A percentile compares a stretch with the other conserved stretches of the same genome.
phyloP scores from a whole-genome alignment of 2,888 invertebrate genomes.

The Mylabris sibirica region DNA sequence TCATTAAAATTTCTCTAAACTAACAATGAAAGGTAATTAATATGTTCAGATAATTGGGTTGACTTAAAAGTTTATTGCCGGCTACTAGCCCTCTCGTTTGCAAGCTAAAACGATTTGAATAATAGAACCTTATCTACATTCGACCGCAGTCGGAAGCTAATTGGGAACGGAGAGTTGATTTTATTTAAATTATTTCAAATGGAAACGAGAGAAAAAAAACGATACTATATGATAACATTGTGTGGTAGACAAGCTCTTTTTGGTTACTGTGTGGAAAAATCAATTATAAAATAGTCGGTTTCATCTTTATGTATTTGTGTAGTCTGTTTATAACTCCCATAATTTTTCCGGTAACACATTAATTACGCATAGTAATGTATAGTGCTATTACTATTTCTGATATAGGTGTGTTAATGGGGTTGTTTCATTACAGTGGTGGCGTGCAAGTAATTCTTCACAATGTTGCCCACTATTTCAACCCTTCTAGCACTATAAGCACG shows the following conservation, averaged over 20 bases:
- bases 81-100: neutral
- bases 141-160: slow-evolving; percentile 10
- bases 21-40: slow-evolving; percentile 28
- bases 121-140: slow-evolving; percentile 9
- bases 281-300: neutral
- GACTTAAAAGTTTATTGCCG: slow-evolving; percentile 21
- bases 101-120: slow-evolving; percentile 4
- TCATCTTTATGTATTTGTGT: neutral
- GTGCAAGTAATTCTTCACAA: slow-evolving; percentile 30
- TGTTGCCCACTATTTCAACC: slow-evolving; percentile 13
- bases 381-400: slow-evolving; percentile 17
- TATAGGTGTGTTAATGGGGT: slow-evolving; percentile 34
- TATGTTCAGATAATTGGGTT: slow-evolving; percentile 30
- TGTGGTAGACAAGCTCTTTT: neutral
- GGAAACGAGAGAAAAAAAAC: neutral
- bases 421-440: slow-evolving; percentile 28
- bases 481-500: neutral
- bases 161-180: slow-evolving; percentile 8
- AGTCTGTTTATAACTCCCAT: neutral
- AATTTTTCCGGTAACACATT: slow-evolving; percentile 10
- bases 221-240: neutral
- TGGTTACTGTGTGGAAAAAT: neutral
- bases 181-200: slow-evolving; percentile 9
- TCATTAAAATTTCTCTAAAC: neutral
- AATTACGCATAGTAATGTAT: slow-evolving; percentile 35